These are phyloP conservation scores for Colossoma macropomum DNA, from an alignment of 2,113 vertebrate genomes.

Conservation along the genomic window DNA sequence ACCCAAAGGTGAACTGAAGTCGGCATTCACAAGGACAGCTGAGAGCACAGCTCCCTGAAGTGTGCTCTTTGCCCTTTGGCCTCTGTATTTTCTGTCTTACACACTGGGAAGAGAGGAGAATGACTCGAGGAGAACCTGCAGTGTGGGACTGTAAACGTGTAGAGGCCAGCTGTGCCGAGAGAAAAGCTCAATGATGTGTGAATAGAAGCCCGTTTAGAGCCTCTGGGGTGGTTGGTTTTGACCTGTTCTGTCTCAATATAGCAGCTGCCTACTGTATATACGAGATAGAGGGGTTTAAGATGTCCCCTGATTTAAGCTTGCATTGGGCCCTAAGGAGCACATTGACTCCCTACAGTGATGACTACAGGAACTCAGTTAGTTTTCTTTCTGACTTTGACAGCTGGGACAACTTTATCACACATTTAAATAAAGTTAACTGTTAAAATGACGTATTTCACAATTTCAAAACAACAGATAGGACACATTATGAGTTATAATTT, in stretches of 20 bases:
- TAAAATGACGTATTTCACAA: neutral
- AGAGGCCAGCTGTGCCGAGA: neutral
- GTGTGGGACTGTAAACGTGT: neutral
- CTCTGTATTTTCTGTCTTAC: constrained; percentile 11
- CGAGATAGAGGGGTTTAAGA: neutral
- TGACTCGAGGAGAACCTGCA: neutral
- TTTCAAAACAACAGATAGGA: neutral
- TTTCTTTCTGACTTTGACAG: neutral
- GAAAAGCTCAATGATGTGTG: neutral
- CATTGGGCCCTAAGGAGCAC: neutral
- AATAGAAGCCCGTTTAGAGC: neutral
- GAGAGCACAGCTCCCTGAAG: neutral
- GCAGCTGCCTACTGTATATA: constrained; percentile 31
- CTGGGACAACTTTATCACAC: constrained; percentile 9
- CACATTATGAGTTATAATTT: neutral
- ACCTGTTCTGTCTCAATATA: constrained; percentile 15
- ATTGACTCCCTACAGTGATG: neutral
- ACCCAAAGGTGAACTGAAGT: constrained; percentile 90
- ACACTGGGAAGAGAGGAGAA: constrained; percentile 48
- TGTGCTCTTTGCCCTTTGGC: neutral
- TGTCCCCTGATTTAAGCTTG: neutral
- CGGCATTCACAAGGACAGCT: neutral
- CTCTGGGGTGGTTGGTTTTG: constrained; percentile 3
- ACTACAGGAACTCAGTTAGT: neutral
- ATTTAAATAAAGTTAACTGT: neutral